These are phyloP conservation scores for Cepphus grylle DNA, from an alignment of 2,113 vertebrate species.

Conservation along the genomic window DNA sequence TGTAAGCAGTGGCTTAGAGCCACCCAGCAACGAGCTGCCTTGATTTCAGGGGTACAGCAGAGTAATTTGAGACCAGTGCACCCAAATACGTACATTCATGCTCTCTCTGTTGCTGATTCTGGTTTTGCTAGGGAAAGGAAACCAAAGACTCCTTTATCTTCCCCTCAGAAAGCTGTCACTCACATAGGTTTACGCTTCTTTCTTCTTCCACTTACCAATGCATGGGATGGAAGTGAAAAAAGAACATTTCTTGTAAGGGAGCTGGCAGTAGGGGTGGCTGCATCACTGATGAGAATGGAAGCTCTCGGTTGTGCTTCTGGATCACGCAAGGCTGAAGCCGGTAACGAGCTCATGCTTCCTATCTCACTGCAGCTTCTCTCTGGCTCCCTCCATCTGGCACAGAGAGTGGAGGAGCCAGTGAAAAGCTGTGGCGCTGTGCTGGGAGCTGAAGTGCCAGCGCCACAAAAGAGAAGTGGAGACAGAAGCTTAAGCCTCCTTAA, in stretches of 20 bases:
- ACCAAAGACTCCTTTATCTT: neutral
- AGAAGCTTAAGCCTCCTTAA: constrained; percentile 48
- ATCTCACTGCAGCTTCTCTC: neutral
- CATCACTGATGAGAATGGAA: neutral
- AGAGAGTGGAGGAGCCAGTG: neutral
- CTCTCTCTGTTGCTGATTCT: neutral
- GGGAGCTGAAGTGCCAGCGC: constrained; percentile 29
- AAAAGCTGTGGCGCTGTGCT: constrained; percentile 3
- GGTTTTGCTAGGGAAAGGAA: neutral
- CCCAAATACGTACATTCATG: neutral
- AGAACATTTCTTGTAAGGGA: neutral
- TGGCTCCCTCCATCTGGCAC: constrained; percentile 31
- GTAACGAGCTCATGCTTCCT: neutral
- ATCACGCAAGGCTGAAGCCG: neutral
- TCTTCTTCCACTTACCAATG: neutral
- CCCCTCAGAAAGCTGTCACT: neutral
- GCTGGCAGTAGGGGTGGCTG: neutral
- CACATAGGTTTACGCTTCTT: neutral
- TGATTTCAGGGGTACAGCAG: neutral
- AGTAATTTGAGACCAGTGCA: neutral
- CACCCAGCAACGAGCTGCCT: neutral
- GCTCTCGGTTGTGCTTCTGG: neutral
- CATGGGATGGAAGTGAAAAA: neutral
- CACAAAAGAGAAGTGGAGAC: constrained; percentile 22
- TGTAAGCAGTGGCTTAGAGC: neutral